Evolutionary conservation across 2,888 invertebrate genomes (phyloP).

Genomic region (Dioctria rufipes): DNA sequence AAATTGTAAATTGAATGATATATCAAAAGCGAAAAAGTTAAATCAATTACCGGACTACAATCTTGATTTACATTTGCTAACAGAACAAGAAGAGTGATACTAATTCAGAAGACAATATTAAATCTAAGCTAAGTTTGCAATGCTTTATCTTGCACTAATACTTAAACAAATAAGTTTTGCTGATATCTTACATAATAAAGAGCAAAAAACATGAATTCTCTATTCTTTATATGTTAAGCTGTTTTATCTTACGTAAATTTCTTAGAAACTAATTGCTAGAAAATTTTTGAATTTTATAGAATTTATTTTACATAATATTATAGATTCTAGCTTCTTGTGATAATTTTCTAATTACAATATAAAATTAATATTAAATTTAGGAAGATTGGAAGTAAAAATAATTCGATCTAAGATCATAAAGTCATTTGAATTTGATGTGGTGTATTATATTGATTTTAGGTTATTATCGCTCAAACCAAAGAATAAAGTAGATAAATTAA

Average conservation of each 20-base stretch:
- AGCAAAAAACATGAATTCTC: conserved; percentile 35
- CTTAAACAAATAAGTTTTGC: background rate
- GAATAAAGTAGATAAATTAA: too few relatives aligned
- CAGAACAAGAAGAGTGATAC: conserved; percentile 33
- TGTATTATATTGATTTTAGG: too few relatives aligned
- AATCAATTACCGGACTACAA: conserved; percentile 35
- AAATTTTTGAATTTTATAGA: background rate
- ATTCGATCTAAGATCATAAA: too few relatives aligned
- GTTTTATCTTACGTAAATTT: too few relatives aligned
- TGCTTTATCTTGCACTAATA: conserved; percentile 21
- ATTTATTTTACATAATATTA: background rate
- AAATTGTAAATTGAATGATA: conserved; percentile 60
- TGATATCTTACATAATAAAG: background rate
- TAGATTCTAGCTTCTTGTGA: background rate
- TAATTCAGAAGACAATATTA: conserved; percentile 26
- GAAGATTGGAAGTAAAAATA: too few relatives aligned
- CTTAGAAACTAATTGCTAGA: too few relatives aligned
- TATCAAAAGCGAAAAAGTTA: conserved; percentile 57
- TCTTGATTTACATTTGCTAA: conserved; percentile 31
- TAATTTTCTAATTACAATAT: background rate
- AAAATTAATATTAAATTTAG: too few relatives aligned
- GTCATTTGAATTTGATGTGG: too few relatives aligned
- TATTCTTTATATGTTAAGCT: conserved; percentile 7
- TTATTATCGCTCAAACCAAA: too few relatives aligned
- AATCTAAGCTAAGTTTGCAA: conserved; percentile 8